These are phyloP conservation scores for Alcis repandata DNA, from an alignment of 2,888 invertebrate species.

Conservation along the genomic window DNA sequence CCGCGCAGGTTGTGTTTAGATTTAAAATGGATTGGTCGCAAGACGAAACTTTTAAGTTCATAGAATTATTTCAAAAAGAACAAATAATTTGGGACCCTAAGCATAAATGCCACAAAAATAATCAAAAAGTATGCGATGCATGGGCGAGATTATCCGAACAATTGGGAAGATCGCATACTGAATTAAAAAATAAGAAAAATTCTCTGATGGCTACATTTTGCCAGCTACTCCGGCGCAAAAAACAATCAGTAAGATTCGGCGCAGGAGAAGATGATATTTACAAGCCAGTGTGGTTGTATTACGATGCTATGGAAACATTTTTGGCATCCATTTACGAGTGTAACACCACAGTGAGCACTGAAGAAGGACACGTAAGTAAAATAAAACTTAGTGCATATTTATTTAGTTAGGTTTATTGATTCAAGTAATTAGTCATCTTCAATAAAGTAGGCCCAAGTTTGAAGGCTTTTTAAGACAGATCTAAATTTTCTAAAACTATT, in stretches of 20 bases:
- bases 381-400: constrained; percentile 17
- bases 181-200: constrained; percentile 16
- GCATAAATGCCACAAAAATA: too few species aligned
- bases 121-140: too few species aligned
- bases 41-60: too few species aligned
- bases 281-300: constrained; percentile 19
- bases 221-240: constrained; percentile 9
- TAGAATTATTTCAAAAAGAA: too few species aligned
- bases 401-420: constrained; percentile 13
- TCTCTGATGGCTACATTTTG: too few species aligned
- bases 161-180: constrained; percentile 7
- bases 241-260: constrained; percentile 16
- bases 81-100: too few species aligned
- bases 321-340: constrained; percentile 10
- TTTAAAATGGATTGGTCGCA: too few species aligned
- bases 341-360: constrained; percentile 7
- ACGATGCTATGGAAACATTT: constrained; percentile 23
- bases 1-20: too few species aligned
- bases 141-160: not conserved
- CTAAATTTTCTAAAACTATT: too few species aligned
- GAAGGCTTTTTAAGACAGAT: too few species aligned
- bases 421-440: constrained; percentile 13
- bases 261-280: constrained; percentile 21
- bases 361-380: constrained; percentile 22
- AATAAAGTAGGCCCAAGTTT: too few species aligned